Evolutionary conservation across 2,888 invertebrate species (phyloP).

Genomic region (Polymixis lichenea): DNA sequence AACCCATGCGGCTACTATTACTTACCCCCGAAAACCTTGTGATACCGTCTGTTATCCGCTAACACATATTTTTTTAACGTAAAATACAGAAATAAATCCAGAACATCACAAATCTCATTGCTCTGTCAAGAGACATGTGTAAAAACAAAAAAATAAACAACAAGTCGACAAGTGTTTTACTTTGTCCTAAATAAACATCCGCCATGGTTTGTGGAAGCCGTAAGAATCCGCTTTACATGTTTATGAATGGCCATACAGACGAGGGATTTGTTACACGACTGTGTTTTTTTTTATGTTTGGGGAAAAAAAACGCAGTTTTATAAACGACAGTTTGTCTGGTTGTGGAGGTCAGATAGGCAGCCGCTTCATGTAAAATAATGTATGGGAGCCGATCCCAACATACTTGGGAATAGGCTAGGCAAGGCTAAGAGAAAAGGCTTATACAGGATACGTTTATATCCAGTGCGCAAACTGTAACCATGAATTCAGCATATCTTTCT

Average conservation of each 20-base stretch:
- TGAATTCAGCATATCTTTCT: no score
- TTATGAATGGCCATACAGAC: conserved; percentile 43
- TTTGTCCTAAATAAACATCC: conserved; percentile 61
- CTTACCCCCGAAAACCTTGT: no score
- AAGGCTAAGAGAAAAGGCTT: no score
- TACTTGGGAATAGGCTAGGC: no score
- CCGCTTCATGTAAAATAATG: background rate
- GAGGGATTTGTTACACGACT: conserved; percentile 14
- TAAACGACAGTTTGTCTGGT: background rate
- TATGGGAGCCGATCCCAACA: no score
- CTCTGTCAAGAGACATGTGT: conserved; percentile 17
- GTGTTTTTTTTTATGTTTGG: background rate
- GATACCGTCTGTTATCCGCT: background rate
- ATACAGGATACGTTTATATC: no score
- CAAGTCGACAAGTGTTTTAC: conserved; percentile 29
- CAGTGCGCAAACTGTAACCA: no score
- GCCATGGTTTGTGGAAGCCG: conserved; percentile 21
- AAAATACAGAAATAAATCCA: background rate
- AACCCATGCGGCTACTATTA: no score
- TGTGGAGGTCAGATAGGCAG: background rate
- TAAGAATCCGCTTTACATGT: conserved; percentile 38
- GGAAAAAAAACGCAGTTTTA: background rate
- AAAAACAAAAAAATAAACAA: conserved; percentile 48
- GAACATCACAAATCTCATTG: conserved; percentile 33
- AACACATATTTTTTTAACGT: background rate